phyloP scores from a whole-genome alignment of 2,113 vertebrate species.

The Felis catus region F.catus_Fca126_mat1.0 CM031424.1:11884001-11884500 shows the following conservation, averaged over 20 bases:
- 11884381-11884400: conserved; percentile 91
- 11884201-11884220: conserved; percentile 58
- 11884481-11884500: neutral
- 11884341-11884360: conserved; percentile 70
- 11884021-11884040: neutral
- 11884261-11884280: conserved; percentile 96
- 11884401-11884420: conserved; percentile 92
- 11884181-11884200: conserved; percentile 47
- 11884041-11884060: neutral
- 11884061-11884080: neutral
- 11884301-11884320: conserved; percentile 89
- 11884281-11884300: conserved; percentile 93
- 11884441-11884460: conserved; percentile 92
- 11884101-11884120: neutral
- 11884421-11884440: conserved; percentile 93
- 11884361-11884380: conserved; percentile 83
- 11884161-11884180: conserved; percentile 38
- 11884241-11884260: conserved; percentile 87
- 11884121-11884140: neutral
- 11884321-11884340: conserved; percentile 83
- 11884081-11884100: neutral
- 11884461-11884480: neutral
- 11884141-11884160: neutral
- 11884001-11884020: neutral
- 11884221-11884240: conserved; percentile 75